Base-by-base conservation (phyloP, 2,113 vertebrate genomes). In the Poicephalus gulielmi region DNA sequence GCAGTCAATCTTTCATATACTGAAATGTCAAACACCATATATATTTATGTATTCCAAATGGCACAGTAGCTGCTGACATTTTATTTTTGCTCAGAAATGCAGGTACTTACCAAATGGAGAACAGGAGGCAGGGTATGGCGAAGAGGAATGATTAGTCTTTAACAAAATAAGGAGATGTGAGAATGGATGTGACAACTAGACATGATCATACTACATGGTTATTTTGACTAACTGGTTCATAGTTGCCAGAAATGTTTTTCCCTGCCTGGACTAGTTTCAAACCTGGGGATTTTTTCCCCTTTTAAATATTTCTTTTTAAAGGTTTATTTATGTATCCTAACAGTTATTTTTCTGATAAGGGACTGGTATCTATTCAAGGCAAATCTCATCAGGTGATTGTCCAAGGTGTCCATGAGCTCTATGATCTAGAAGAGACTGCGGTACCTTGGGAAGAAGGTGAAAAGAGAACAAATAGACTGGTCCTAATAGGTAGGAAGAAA, bases 401-500 rank as follows among this genome's bases (percentile, higher is more conserved):
- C 88, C 99, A 99, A 97, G 99, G 98, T 87, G 99, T 99, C 79
- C 98, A 99, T 64, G 99, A 99, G 88, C 98, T 99, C 19, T 99
- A 99, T 64, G 99, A 99, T 88, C 97, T 99, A 83, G 99, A 99
- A 96, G 99, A 99, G 91, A 99, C 98, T n/a, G 95, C 98, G 10
- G 98, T 99, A 94, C 95, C 81, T 28, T 99, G 99, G 99, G 96
- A 94, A 55, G 96, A 97, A 27, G 97, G 98, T 8, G 96, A 97
- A 69, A 97, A 97, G 35, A 98, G 98, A 95, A 97, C 97, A 91
- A 99, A 99, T 95, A 97, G 98, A 39, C 96, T 99, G 63, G 98
- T 99, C 74, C 97, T 99, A 94, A 99, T 99, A 97, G 99, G 99
- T 99, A 97, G 98, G 97, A 86, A 14, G 33, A 77, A 78, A 66